These are phyloP conservation scores for Steromphala cineraria DNA, from an alignment of 2,888 invertebrate genomes.

Conservation along the genomic window DNA sequence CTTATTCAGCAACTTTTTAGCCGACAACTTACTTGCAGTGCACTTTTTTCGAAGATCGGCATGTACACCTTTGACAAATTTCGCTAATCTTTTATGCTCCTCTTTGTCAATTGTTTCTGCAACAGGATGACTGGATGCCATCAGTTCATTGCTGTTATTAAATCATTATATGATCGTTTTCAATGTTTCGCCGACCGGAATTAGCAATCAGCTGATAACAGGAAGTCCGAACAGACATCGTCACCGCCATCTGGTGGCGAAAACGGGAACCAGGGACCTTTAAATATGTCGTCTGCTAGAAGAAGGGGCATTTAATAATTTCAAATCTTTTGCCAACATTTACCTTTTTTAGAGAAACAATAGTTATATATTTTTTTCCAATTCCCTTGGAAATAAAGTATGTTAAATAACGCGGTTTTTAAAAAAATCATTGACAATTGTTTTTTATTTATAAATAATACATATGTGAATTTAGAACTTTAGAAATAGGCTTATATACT, in stretches of 20 bases:
- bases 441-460: too few species aligned
- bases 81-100: conserved; percentile 64
- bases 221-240: conserved; percentile 1
- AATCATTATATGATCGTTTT: neutral
- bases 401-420: too few species aligned
- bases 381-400: too few species aligned
- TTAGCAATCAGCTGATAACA: conserved; percentile 14
- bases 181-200: neutral
- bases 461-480: too few species aligned
- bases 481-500: too few species aligned
- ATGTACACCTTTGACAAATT: conserved; percentile 69
- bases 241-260: neutral
- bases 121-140: neutral
- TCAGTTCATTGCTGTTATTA: neutral
- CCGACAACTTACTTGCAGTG: conserved; percentile 42
- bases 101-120: conserved; percentile 25
- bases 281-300: conserved; percentile 25
- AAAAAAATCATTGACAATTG: too few species aligned
- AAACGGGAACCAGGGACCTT: neutral
- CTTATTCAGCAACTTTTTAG: neutral
- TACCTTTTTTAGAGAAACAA: neutral
- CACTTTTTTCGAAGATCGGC: conserved; percentile 65
- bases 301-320: too few species aligned
- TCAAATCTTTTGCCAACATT: neutral
- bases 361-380: too few species aligned